Evolutionary conservation across 2,888 invertebrate species (phyloP).

Genomic region (Sicus ferrugineus): DNA sequence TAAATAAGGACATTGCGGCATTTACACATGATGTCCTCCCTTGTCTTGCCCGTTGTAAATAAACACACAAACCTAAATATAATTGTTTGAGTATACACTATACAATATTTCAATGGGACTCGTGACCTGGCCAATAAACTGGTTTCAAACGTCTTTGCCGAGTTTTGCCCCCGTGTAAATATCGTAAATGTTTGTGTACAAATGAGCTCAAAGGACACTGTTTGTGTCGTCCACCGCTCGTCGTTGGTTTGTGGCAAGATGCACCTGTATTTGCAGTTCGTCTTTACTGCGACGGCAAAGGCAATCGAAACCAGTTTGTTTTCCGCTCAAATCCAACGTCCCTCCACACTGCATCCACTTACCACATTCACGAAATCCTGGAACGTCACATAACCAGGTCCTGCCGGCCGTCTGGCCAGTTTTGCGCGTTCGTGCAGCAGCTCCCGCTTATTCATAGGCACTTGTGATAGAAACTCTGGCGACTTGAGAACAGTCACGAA

Average conservation of each 20-base stretch:
- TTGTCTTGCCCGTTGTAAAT: too few relatives aligned
- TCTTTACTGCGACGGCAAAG: neutral
- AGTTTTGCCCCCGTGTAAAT: too few relatives aligned
- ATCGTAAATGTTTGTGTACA: conserved; percentile 11
- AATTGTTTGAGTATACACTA: too few relatives aligned
- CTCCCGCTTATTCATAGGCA: conserved; percentile 79
- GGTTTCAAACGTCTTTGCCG: too few relatives aligned
- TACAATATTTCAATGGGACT: too few relatives aligned
- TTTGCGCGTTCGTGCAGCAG: conserved; percentile 77
- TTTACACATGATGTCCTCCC: too few relatives aligned
- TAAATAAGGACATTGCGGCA: too few relatives aligned
- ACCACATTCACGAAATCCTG: conserved; percentile 96
- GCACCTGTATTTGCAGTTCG: conserved; percentile 37
- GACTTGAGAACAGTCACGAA: conserved; percentile 80
- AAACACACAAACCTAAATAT: too few relatives aligned
- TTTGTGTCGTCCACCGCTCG: conserved; percentile 5
- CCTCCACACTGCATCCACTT: conserved; percentile 66
- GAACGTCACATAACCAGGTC: conserved; percentile 81
- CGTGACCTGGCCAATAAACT: too few relatives aligned
- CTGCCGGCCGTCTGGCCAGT: conserved; percentile 69
- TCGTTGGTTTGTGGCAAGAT: neutral
- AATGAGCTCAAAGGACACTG: neutral
- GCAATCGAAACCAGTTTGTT: neutral
- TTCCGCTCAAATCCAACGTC: neutral
- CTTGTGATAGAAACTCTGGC: conserved; percentile 79